A percentile compares a stretch with the other conserved stretches of the same genome.
Conservation (phyloP, 1,140 invertebrate genomes). For the Pseudomyrmex dendroicus region DNA sequence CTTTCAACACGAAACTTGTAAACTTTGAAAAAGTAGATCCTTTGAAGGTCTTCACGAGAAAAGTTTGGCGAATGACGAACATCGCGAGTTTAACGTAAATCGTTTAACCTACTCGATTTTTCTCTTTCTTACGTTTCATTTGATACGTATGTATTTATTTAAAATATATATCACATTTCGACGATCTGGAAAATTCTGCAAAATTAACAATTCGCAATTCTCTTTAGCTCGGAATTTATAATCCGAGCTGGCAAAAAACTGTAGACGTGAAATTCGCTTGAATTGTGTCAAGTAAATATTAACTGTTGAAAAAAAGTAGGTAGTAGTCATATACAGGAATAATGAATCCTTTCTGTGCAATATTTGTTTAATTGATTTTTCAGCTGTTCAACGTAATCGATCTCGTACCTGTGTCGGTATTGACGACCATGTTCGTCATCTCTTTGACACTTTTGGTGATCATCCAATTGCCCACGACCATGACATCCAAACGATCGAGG, state of each 20-base stretch:
- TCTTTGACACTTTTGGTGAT: slow-evolving; percentile 77
- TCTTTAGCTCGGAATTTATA: not conserved
- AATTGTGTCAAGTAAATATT: slow-evolving; percentile 1
- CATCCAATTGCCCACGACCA: slow-evolving; percentile 78
- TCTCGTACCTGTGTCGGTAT: slow-evolving; percentile 62
- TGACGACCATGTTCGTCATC: slow-evolving; percentile 77
- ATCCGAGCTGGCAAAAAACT: not conserved
- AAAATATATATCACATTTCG: not conserved
- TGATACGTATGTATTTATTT: not conserved
- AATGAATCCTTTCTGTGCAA: not conserved
- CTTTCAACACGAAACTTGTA: not conserved
- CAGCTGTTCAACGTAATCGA: slow-evolving; percentile 56
- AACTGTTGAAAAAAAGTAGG: not conserved
- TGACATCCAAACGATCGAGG: slow-evolving; percentile 74
- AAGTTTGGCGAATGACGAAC: not conserved
- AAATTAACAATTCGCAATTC: slow-evolving; percentile 12
- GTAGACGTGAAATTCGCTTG: not conserved
- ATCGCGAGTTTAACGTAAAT: not conserved
- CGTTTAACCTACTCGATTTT: not conserved
- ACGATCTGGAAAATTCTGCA: not conserved
- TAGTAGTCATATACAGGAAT: not conserved
- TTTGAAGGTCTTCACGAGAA: not conserved
- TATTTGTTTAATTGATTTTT: slow-evolving; percentile 23
- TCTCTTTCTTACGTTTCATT: not conserved
- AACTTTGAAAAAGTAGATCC: not conserved